A percentile compares a stretch with the other conserved stretches of the same genome.
phyloP scores from a whole-genome alignment of 2,797 vertebrate genomes.

The Sitta carolinensis region DNA sequence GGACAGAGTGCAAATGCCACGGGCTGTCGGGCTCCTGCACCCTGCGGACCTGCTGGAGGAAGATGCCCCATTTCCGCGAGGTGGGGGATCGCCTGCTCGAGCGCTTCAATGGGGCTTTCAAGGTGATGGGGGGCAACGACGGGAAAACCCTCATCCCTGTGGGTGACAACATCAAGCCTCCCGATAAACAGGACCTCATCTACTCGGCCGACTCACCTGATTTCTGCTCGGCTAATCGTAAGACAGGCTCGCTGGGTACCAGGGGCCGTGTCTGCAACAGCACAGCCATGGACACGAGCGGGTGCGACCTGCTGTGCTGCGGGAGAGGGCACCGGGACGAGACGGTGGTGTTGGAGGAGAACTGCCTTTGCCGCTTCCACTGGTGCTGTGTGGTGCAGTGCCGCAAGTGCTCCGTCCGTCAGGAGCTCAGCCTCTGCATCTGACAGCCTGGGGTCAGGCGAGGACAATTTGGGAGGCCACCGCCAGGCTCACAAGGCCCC shows the following conservation, averaged over 20 bases:
- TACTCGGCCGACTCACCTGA: conserved; percentile 96
- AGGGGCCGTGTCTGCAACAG: conserved; percentile 93
- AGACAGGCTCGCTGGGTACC: conserved; percentile 93
- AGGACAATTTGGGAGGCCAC: neutral
- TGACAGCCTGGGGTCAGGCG: conserved; percentile 50
- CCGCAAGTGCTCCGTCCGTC: conserved; percentile 91
- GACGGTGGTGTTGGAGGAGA: conserved; percentile 92
- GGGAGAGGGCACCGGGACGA: conserved; percentile 91
- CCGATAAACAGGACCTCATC: conserved; percentile 93
- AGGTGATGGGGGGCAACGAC: conserved; percentile 97
- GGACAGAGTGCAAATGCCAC: conserved; percentile 97
- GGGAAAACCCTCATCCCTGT: conserved; percentile 95
- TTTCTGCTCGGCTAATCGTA: conserved; percentile 94
- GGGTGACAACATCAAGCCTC: conserved; percentile 93
- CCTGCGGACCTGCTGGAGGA: conserved; percentile 95
- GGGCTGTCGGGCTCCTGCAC: conserved; percentile 96
- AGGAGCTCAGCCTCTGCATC: conserved; percentile 93
- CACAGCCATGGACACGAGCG: conserved; percentile 94
- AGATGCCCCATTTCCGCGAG: conserved; percentile 96
- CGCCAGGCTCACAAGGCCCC: neutral
- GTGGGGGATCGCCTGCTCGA: conserved; percentile 92
- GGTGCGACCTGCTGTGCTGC: conserved; percentile 95
- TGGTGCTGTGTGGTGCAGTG: conserved; percentile 99
- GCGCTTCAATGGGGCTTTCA: conserved; percentile 95
- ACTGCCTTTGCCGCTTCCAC: conserved; percentile 97